Evolutionary conservation across 2,888 invertebrate species (phyloP).

Genomic region (Oegoconia quadripuncta): DNA sequence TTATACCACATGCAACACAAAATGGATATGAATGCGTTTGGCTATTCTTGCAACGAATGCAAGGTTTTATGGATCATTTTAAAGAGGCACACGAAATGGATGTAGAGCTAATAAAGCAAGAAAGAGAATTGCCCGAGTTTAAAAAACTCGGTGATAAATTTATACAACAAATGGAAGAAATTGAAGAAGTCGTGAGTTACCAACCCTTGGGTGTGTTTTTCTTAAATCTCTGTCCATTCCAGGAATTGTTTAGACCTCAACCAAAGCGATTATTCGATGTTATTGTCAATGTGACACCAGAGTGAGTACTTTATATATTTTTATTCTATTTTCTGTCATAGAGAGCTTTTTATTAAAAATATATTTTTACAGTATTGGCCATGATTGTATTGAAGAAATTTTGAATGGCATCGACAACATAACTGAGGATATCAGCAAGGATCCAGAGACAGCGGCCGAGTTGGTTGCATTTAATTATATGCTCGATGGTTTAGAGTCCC

Average conservation of each 20-base stretch:
- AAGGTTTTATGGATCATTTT: constrained; percentile 82
- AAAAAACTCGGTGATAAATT: constrained; percentile 84
- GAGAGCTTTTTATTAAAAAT: no score
- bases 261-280: constrained; percentile 84
- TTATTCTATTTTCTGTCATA: no score
- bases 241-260: constrained; percentile 84
- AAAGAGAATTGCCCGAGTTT: constrained; percentile 83
- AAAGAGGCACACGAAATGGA: constrained; percentile 84
- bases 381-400: constrained; percentile 78
- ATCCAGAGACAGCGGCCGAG: constrained; percentile 85
- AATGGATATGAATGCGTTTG: constrained; percentile 81
- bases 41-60: constrained; percentile 82
- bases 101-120: constrained; percentile 79
- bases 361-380: constrained; percentile 78
- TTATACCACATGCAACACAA: constrained; percentile 78
- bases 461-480: constrained; percentile 85
- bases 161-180: constrained; percentile 82
- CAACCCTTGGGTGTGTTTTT: constrained; percentile 87
- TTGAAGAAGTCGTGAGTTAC: constrained; percentile 82
- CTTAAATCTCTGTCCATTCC: constrained; percentile 84
- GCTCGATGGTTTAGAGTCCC: constrained; percentile 82
- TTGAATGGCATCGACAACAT: constrained; percentile 82
- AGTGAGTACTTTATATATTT: constrained; percentile 62
- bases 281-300: constrained; percentile 81
- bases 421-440: constrained; percentile 80